Evolutionary conservation across 2,113 vertebrate species (phyloP), one percentile per base, ranked within the genome.

Genomic region (Corythaixoides concolor): DNA sequence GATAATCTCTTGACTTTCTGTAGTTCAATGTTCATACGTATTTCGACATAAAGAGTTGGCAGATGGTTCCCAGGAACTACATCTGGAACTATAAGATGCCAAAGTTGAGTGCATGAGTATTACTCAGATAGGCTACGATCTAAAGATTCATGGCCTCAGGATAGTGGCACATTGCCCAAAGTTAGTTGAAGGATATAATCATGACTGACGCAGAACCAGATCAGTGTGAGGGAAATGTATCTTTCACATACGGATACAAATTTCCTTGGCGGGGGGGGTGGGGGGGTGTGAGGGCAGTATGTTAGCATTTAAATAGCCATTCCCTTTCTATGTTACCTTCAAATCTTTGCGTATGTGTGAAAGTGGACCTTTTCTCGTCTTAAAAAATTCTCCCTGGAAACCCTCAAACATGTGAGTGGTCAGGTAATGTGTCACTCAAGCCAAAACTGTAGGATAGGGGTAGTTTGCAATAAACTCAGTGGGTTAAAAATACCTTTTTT

Each of bases 41-140:
- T 47, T 80, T 93, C 76, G 41, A 77, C 93, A 58, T 55, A 32
- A 55, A 85, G 55, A 69, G 14, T 32, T 74, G 47, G 68, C 93
- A 86, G 41, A 59, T 89, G 56, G 60, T 67, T 84, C 60, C 86
- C 19, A 5, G 58, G 33, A 76, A 43, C 53, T 76, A 39, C 53
- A 67, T 77, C 23, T 70, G 76, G 75, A 86, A 88, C 66, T 41
- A 4, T 0, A 85, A 86, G 72, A 90, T 33, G 52, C 62, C 39
- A 28, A 85, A 76, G 49, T 7, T 50, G 39, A 82, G 12, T 17
- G 49, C 22, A 41, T 5, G 8, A 49, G 26, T 55, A 43, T 88
- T 74, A 59, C 24, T 93, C 32, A 32, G 24, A 32, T 12, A 83
- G 39, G 49, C 75, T 74, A 45, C 1, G 2, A 49, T 5, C 12